These are phyloP conservation scores for Silurus asotus DNA, from an alignment of 2,113 vertebrate genomes.

Conservation along the genomic window DNA sequence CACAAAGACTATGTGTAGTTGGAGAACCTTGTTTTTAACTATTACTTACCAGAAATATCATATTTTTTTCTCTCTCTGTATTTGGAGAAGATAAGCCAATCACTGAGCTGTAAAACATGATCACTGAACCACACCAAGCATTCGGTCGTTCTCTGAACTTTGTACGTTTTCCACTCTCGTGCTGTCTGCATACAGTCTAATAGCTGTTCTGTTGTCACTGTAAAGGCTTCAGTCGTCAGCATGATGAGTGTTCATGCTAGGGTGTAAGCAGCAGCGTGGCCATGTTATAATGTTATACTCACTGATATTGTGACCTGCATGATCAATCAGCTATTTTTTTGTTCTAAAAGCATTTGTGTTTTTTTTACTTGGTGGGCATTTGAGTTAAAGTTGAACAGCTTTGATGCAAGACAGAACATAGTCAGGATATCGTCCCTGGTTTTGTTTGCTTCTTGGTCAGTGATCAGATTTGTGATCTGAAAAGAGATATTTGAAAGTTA, in stretches of 20 bases:
- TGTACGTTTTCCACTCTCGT: conserved; percentile 18
- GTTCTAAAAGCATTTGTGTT: background rate
- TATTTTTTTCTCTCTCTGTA: conserved; percentile 4
- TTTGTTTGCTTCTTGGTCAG: background rate
- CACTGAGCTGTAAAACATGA: conserved; percentile 51
- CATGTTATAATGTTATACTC: background rate
- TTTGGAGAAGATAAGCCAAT: conserved; percentile 44
- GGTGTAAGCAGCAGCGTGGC: background rate
- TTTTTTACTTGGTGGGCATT: background rate
- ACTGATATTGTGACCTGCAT: background rate
- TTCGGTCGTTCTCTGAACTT: conserved; percentile 47
- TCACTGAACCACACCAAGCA: conserved; percentile 46
- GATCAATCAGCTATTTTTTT: background rate
- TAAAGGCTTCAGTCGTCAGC: conserved; percentile 2
- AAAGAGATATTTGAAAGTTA: background rate
- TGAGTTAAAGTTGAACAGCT: background rate
- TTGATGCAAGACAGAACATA: background rate
- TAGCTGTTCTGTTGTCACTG: background rate
- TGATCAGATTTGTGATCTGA: background rate
- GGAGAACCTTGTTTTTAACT: conserved; percentile 18
- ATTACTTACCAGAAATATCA: conserved; percentile 16
- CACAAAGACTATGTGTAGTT: background rate
- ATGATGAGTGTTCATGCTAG: conserved; percentile 17
- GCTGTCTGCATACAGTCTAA: conserved; percentile 12
- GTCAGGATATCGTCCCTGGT: background rate